Evolutionary conservation across 2,113 vertebrate species (phyloP).

Genomic region (Brachirus orientalis): DNA sequence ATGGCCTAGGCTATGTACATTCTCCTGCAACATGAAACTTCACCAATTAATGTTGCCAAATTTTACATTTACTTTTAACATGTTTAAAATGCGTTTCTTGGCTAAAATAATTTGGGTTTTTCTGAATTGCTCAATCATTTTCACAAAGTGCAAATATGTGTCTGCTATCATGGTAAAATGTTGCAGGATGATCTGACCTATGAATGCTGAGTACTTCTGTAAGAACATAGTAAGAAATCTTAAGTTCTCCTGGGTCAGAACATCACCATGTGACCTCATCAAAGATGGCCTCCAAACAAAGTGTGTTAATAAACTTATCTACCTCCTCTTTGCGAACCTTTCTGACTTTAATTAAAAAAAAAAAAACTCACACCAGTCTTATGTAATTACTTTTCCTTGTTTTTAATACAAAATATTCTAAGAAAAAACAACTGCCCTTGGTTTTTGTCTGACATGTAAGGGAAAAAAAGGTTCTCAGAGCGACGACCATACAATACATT

Average conservation of each 20-base stretch:
- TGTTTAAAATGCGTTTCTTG: too few species aligned
- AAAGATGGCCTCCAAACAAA: background rate
- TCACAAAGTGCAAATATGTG: too few species aligned
- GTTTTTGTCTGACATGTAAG: conserved; percentile 38
- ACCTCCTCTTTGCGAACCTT: conserved; percentile 33
- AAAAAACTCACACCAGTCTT: background rate
- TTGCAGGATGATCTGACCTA: background rate
- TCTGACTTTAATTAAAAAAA: conserved; percentile 1
- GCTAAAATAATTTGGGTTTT: too few species aligned
- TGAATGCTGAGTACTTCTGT: too few species aligned
- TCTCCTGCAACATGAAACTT: too few species aligned
- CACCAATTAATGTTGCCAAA: too few species aligned
- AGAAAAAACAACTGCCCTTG: conserved; percentile 52
- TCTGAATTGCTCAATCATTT: too few species aligned
- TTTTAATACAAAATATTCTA: conserved; percentile 80
- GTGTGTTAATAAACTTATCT: conserved; percentile 49
- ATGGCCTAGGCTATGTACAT: too few species aligned
- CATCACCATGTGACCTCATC: background rate
- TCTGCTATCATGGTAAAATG: background rate
- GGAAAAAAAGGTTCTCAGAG: conserved; percentile 55
- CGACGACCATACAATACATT: conserved; percentile 30
- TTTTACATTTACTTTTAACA: too few species aligned
- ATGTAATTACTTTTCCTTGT: conserved; percentile 43
- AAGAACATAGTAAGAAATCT: too few species aligned
- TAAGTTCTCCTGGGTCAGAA: background rate